Evolutionary conservation across 2,113 vertebrate genomes (phyloP), one percentile per base, ranked within the genome.

Genomic region (Solea senegalensis): DNA sequence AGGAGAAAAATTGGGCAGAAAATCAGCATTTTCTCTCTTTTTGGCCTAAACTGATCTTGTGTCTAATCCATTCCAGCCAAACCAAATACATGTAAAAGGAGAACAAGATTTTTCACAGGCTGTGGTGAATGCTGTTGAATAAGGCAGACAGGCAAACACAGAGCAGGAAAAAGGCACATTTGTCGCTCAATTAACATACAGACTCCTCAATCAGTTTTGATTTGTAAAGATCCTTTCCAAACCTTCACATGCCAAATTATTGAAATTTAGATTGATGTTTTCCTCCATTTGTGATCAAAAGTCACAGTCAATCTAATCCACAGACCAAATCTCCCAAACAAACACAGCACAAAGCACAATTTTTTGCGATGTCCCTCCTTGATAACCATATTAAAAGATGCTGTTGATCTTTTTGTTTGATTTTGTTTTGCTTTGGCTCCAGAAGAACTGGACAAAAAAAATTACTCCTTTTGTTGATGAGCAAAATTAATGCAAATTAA

Each of bases 401-500:
- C 78, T 71, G 91, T 91, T 90, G 89, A 92, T 89, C 85, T 86
- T 89, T 91, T 92, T 89, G 89, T 92, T 83, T 69, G 70, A 26
- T 90, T 91, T 79, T 78, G 74, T 83, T 81, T 62, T 76, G 66
- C 89, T 80, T 76, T 82, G 71, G 86, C 80, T 91, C 72, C 74
- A 45, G 70, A 75, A 84, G 56, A 61, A 80, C 54, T 72, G 75
- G 46, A 61, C 77, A 83, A 91, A 89, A 91, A 91, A 93, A 93
- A 89, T 76, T 41, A 84, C 85, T 85, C 48, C 88, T 84, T 92
- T 94, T 93, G 91, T 92, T 45, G 65, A 52, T 40, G 72, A 72
- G 86, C 74, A 72, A 93, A 93, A 92, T 94, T 90, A 88, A 95
- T 94, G 92, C 92, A 95, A 94, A 94, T 94, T 72, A 90, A 91